Percentiles rank a stretch among this genome's conserved stretches.
Evolutionary conservation across 2,113 vertebrate species (phyloP).

Genomic region (Phalacrocorax aristotelis): DNA sequence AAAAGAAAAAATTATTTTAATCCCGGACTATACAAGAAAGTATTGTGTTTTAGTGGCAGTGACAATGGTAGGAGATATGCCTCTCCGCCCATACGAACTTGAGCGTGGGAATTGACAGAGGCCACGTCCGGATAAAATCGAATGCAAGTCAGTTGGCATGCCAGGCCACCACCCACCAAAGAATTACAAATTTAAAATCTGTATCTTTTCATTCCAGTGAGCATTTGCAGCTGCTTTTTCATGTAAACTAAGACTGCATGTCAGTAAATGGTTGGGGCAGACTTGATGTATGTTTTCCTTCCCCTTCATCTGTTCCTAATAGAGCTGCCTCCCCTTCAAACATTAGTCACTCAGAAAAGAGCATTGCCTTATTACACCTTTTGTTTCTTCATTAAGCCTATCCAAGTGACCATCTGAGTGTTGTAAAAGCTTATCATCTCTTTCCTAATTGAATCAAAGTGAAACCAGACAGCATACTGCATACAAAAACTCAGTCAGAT

Average conservation of each 20-base stretch:
- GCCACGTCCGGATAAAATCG: neutral
- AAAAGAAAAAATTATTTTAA: neutral
- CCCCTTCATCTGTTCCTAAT: neutral
- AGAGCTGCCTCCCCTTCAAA: neutral
- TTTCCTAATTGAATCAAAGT: neutral
- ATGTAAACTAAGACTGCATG: neutral
- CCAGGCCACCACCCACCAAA: neutral
- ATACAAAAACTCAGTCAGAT: neutral
- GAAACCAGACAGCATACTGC: neutral
- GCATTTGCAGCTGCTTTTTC: neutral
- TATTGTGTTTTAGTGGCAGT: neutral
- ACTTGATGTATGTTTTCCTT: neutral
- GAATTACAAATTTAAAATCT: neutral
- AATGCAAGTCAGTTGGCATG: too few species aligned
- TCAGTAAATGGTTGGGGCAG: neutral
- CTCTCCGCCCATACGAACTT: neutral
- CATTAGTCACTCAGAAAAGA: neutral
- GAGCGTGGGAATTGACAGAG: neutral
- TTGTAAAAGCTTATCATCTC: slow-evolving; percentile 4
- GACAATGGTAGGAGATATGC: neutral
- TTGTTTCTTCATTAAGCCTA: slow-evolving; percentile 9
- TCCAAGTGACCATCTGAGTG: neutral
- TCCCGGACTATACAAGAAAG: neutral
- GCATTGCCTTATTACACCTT: neutral
- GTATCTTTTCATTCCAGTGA: neutral